Base-by-base conservation (phyloP, 1,140 invertebrate genomes). In the Sitodiplosis mosellana region DNA sequence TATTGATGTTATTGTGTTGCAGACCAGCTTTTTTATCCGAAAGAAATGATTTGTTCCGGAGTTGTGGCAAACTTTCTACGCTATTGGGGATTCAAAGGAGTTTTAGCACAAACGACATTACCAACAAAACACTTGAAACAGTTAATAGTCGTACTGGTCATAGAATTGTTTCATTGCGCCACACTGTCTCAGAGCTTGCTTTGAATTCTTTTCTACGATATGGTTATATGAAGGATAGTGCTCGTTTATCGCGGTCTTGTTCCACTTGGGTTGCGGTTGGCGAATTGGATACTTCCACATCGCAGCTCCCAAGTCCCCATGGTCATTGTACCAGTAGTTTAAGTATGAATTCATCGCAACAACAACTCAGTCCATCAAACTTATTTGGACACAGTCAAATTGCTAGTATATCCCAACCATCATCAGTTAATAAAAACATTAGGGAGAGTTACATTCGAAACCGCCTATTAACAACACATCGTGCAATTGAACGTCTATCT, bases 211-310 rank as follows among this genome's bases (percentile, higher is more conserved):
- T 76, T 2, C 69, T 78, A 52, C 64, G 76, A 17, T 74, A 71
- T 46, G 69, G 69, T 11, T 67, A 74, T 52, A 55, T 76, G 14
- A 55, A 77, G 33, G 69, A 76, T 51, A 69, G 74, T 46, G 66
- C 71, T 1, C 66, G 71, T 40, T 63, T 82, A 21, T 87, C 83
- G 0, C 71, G 85, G 1, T 87, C 83, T 1, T 87, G 83, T 60
- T 86, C 83, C 46, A 88, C 83, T 0, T 88, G 85, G 83, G 85
- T 87, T 0, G 84, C 83, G 2, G 81, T 84, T 0, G 80, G 80
- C 1, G 80, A 83, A 53, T 66, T 80, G 2, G 71, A n/a, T n/a
- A n/a, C 74, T 2, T 77, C 77, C 15, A 78, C 75, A 1, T 81
- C 78, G 0, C 80, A 83, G 56, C 59, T 83, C 47, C 81, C 80